A percentile compares a stretch with the other conserved stretches of the same genome.
These are phyloP conservation scores for Diprion similis DNA, from an alignment of 1,140 invertebrate species.

Conservation along the genomic window DNA sequence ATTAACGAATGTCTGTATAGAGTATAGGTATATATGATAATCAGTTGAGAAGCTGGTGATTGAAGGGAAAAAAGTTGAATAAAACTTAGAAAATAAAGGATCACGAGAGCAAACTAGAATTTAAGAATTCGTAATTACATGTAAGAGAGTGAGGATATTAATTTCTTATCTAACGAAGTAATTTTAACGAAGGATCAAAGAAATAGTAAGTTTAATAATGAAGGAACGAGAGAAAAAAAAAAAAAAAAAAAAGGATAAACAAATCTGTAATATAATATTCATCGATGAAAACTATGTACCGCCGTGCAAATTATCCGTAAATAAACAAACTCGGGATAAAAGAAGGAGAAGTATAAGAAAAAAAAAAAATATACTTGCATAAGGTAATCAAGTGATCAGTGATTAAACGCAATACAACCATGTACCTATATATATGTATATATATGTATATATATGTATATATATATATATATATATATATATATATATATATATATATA, in stretches of 20 bases:
- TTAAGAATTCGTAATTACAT: conserved; percentile 9
- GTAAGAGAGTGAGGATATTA: conserved; percentile 22
- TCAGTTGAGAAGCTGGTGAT: not conserved
- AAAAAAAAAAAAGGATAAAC: conserved; percentile 12
- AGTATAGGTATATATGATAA: too few relatives aligned
- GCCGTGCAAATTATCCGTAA: conserved; percentile 2
- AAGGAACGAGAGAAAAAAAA: conserved; percentile 12
- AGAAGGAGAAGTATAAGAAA: conserved; percentile 26
- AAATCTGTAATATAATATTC: conserved; percentile 26
- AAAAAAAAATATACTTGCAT: conserved; percentile 8
- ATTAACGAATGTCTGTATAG: too few relatives aligned
- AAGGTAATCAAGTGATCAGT: conserved; percentile 37
- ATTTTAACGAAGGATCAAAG: conserved; percentile 10
- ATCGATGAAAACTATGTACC: conserved; percentile 1
- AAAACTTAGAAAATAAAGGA: not conserved
- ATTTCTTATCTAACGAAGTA: conserved; percentile 28
- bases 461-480: too few relatives aligned
- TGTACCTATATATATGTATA: not conserved
- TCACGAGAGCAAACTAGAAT: conserved; percentile 7
- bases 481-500: too few relatives aligned
- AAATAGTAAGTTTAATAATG: too few relatives aligned
- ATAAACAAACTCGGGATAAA: conserved; percentile 18
- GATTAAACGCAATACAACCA: conserved; percentile 41
- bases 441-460: too few relatives aligned
- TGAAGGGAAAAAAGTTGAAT: not conserved